Base-by-base conservation (phyloP, 2,888 invertebrate genomes). In the Plemyria rubiginata region DNA sequence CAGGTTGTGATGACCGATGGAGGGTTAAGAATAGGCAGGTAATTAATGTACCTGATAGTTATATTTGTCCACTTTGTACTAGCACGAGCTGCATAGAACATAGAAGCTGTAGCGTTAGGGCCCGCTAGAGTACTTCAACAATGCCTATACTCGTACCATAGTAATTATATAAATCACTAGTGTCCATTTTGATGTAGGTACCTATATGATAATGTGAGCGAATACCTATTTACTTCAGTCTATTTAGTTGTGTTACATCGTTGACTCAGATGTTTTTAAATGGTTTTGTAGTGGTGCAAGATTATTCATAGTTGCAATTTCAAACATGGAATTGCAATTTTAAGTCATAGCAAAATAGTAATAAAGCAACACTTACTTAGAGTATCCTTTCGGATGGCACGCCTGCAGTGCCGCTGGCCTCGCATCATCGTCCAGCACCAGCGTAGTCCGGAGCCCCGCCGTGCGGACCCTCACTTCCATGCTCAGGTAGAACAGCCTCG, bases 351-450 rank as follows among this genome's bases (percentile, higher is more conserved):
- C 22, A 22, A 22, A 22, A 22, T 22, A 22, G 22, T 22, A 22
- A 22, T 22, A 22, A 22, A 22, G 22, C 22, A 22, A 5, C 0
- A 90, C 93, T 92, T 80, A 96, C 97, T 96, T 96, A 50, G 98
- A 98, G 89, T 98, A 98, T 69, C 98, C 98, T 83, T 96, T 96
- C 1, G 98, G 98, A 90, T 99, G 98, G 83, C 98, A 99, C 16
- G 97, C 96, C 88, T 98, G 98, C 64, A 98, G 90, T 63, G 97
- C 97, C 0, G 98, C 97, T 0, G 98, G 98, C 62, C 97, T 94
- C 0, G 98, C 96, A 77, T 97, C 97, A 71, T 98, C 97, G 76
- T 98, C 98, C 70, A 98, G 89, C 50, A 96, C 96, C 66, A 98
- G 91, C 53, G 97, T 95, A 2, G 97, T 97, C 72, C 96, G 93